A percentile compares a stretch with the other conserved stretches of the same genome.
Conservation (phyloP, 2,888 invertebrate species). For the Polydrusus cervinus region DNA sequence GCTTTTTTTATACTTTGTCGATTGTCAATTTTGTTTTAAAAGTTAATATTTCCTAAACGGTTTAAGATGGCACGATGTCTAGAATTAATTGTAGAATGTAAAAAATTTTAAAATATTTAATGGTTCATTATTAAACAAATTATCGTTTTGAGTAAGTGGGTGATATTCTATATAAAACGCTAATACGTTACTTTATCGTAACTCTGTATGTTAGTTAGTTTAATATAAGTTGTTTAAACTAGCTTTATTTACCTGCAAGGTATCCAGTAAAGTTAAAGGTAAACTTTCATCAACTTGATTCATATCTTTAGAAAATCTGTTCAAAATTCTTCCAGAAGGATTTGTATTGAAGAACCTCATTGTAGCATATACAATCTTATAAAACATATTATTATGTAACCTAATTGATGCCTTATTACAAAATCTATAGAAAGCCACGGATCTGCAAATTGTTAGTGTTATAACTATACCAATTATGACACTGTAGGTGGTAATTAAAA, state of each 20-base stretch:
- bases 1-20: too few relatives aligned
- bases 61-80: too few relatives aligned
- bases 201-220: too few relatives aligned
- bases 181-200: too few relatives aligned
- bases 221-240: conserved; percentile 52
- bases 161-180: too few relatives aligned
- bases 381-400: conserved; percentile 74
- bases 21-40: too few relatives aligned
- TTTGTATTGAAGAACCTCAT: conserved; percentile 82
- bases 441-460: conserved; percentile 69
- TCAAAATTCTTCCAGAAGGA: conserved; percentile 77
- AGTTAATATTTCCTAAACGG: too few relatives aligned
- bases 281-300: conserved; percentile 74
- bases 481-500: conserved; percentile 68
- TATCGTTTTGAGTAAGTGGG: too few relatives aligned
- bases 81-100: too few relatives aligned
- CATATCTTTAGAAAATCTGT: conserved; percentile 83
- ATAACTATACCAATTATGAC: conserved; percentile 64
- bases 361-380: conserved; percentile 75
- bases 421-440: conserved; percentile 72
- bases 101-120: too few relatives aligned
- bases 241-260: conserved; percentile 65
- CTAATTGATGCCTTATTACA: conserved; percentile 74
- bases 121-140: too few relatives aligned
- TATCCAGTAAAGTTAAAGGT: conserved; percentile 73